phyloP scores from a whole-genome alignment of 2,113 vertebrate genomes.

The Callopanchax toddi region DNA sequence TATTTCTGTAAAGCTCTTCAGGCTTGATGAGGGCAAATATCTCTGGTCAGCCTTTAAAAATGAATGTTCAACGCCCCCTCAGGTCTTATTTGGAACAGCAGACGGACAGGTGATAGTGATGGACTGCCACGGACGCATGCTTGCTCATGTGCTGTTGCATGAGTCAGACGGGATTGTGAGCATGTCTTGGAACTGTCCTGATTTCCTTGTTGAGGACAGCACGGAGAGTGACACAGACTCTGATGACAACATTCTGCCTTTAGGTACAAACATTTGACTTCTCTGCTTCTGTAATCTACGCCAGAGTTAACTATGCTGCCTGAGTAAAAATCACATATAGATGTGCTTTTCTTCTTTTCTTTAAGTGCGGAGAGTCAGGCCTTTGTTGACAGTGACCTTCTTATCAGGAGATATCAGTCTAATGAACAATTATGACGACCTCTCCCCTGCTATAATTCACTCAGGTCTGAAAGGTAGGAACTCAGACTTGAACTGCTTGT shows the following conservation, averaged over 20 bases:
- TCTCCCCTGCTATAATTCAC: slow-evolving; percentile 91
- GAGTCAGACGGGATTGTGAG: slow-evolving; percentile 94
- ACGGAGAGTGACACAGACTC: slow-evolving; percentile 97
- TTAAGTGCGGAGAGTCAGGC: slow-evolving; percentile 87
- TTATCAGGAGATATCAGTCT: slow-evolving; percentile 96
- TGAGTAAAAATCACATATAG: neutral
- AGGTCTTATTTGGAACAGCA: slow-evolving; percentile 98
- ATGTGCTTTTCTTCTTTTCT: slow-evolving; percentile 63
- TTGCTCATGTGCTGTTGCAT: slow-evolving; percentile 94
- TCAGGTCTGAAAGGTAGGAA: slow-evolving; percentile 90
- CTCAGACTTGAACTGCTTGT: neutral
- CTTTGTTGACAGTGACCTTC: slow-evolving; percentile 96
- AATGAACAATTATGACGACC: slow-evolving; percentile 97
- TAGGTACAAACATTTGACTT: slow-evolving; percentile 83
- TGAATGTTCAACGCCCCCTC: slow-evolving; percentile 34
- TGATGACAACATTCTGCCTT: slow-evolving; percentile 89
- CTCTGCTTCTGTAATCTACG: neutral
- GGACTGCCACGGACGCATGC: slow-evolving; percentile 98
- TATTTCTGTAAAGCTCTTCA: neutral
- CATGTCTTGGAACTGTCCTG: slow-evolving; percentile 99
- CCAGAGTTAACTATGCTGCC: neutral
- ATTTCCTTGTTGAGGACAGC: slow-evolving; percentile 97
- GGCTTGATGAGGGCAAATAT: neutral
- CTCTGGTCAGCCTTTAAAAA: slow-evolving; percentile 9
- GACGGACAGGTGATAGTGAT: slow-evolving; percentile 99